Percentiles rank a stretch among this genome's conserved stretches.
phyloP scores from a whole-genome alignment of 2,113 vertebrate genomes.

The Accipiter virgatus region DNA sequence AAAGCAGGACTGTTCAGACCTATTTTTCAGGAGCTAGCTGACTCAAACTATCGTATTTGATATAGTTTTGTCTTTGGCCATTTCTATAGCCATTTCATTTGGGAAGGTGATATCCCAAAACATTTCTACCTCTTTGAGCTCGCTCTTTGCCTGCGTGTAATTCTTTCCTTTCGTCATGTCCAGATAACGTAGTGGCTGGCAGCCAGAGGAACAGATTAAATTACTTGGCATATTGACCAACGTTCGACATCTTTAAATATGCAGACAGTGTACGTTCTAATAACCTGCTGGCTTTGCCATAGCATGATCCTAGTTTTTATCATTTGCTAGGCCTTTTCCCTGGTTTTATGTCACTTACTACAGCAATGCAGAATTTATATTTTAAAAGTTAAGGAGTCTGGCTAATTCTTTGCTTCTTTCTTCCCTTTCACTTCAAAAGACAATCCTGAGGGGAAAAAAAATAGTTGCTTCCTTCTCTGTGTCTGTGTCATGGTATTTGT shows the following conservation, averaged over 20 bases:
- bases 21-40: background rate
- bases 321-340: background rate
- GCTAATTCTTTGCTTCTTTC: background rate
- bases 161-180: background rate
- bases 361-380: background rate
- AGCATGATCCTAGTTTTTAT: background rate
- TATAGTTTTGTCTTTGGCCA: rapidly evolving
- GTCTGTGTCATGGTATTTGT: background rate
- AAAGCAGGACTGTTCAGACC: background rate
- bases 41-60: background rate
- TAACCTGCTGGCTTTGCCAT: background rate
- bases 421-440: background rate
- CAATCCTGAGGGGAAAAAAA: background rate
- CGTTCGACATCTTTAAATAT: background rate
- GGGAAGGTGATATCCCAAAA: background rate
- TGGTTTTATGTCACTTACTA: background rate
- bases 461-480: background rate
- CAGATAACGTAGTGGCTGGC: background rate
- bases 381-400: background rate
- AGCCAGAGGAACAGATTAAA: background rate
- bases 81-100: background rate
- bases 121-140: background rate
- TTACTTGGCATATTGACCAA: background rate
- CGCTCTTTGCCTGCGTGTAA: background rate
- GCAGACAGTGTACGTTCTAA: background rate